Conservation (phyloP, 2,888 invertebrate genomes). For the Meteorus colon region DNA sequence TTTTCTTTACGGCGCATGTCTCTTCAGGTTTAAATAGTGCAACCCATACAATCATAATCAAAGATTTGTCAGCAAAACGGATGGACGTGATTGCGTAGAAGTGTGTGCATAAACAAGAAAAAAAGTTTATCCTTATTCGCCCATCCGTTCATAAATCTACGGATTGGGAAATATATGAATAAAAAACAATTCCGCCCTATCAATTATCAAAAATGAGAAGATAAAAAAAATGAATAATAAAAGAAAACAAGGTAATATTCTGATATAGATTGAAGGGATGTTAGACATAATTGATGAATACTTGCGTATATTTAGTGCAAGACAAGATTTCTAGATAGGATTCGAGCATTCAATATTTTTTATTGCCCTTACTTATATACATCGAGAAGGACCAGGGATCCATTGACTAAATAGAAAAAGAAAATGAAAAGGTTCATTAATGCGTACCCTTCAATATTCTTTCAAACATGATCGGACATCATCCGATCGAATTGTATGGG, state of each 20-base stretch:
- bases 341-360: conserved; percentile 27
- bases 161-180: conserved; percentile 27
- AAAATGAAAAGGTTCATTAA: conserved; percentile 4
- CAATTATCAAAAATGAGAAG: conserved; percentile 46
- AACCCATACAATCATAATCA: conserved; percentile 7
- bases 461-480: conserved; percentile 13
- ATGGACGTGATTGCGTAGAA: not conserved
- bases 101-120: conserved; percentile 6
- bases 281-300: conserved; percentile 38
- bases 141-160: conserved; percentile 39
- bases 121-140: conserved; percentile 44
- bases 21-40: conserved; percentile 38
- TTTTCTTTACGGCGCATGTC: not conserved
- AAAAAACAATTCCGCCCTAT: conserved; percentile 50
- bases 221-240: conserved; percentile 34
- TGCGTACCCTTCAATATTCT: conserved; percentile 9
- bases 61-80: conserved; percentile 3
- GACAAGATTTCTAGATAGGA: conserved; percentile 8
- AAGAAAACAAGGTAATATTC: conserved; percentile 33
- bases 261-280: conserved; percentile 53
- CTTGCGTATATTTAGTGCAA: conserved; percentile 9
- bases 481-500: not conserved
- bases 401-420: conserved; percentile 26
- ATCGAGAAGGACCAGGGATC: conserved; percentile 25
- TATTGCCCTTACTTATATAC: conserved; percentile 24